Evolutionary conservation across 2,797 vertebrate species (phyloP), one percentile per base, ranked within the genome.

Genomic region (Anomalospiza imberbis): DNA sequence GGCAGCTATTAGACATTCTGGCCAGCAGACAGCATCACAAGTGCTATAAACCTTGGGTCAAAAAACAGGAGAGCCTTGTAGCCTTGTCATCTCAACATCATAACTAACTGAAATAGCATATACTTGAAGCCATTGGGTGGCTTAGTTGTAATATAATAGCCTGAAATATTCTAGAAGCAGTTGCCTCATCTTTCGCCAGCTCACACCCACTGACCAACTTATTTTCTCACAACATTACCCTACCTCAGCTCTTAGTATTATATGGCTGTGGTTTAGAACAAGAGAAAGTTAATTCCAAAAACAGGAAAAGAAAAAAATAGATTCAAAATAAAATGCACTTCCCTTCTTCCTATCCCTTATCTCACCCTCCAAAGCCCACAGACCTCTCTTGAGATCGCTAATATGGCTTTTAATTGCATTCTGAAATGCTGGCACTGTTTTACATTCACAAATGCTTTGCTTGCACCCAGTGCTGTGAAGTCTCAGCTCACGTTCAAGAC

Each of bases 1-100:
- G 10, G 34, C n/a, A 63, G 53, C 44, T 83, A 72, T 72, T 45
- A 55, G 66, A 34, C 42, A 58, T 62, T 62, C 73, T 75, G 62
- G 72, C 36, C 78, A 44, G 40, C 68, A 83, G 62, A 75, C 22
- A 85, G 55, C 73, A 91, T 45, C 54, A 63, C 48, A 95, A 87
- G 29, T 32, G 55, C 74, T 58, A 70, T 31, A 89, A 91, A 72
- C 22, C 80, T 62, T 42, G 11, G 42, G 45, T 83, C 85, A 75
- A 79, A 94, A 91, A 77, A 21, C 34, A 31, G 21, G 24, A 85
- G 40, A 85, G 34, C 19, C 26, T 70, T 87, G 63, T 38, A 55
- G 42, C 42, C 42, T 57, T 67, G 58, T 34, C 68, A 68, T 83
- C 65, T 45, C 44, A 54, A 55, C 8, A 16, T 17, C 17, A 3